Evolutionary conservation across 2,888 invertebrate genomes (phyloP).

Genomic region (Blastobasis adustella): DNA sequence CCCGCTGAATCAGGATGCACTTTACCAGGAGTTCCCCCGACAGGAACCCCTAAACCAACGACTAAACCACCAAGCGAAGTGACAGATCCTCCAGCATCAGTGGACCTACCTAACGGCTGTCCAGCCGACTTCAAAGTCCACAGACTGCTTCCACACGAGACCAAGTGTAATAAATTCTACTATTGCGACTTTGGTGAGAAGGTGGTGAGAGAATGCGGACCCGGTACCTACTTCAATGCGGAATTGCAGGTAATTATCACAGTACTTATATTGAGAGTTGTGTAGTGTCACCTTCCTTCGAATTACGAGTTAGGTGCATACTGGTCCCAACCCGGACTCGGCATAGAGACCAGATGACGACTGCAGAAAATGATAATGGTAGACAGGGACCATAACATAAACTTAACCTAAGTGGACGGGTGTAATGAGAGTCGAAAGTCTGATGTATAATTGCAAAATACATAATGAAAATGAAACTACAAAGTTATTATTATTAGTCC

Average conservation of each 20-base stretch:
- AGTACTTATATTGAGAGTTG: too few species aligned
- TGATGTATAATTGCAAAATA: too few species aligned
- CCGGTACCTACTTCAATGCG: slow-evolving; percentile 23
- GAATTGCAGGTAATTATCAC: slow-evolving; percentile 17
- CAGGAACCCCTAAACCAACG: background rate
- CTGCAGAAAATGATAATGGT: too few species aligned
- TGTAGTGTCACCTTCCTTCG: too few species aligned
- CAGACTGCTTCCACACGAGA: slow-evolving; percentile 28
- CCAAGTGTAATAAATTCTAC: slow-evolving; percentile 30
- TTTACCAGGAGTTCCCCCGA: slow-evolving; percentile 20
- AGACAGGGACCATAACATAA: too few species aligned
- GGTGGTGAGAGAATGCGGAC: slow-evolving; percentile 19
- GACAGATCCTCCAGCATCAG: background rate
- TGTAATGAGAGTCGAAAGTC: too few species aligned
- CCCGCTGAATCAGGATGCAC: slow-evolving; percentile 28
- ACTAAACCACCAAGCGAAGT: background rate
- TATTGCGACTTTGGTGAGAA: slow-evolving; percentile 29
- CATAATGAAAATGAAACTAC: too few species aligned
- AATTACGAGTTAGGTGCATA: too few species aligned
- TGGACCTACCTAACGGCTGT: slow-evolving; percentile 24
- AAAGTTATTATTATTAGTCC: too few species aligned
- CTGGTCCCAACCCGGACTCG: too few species aligned
- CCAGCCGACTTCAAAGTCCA: slow-evolving; percentile 25
- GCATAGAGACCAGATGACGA: too few species aligned
- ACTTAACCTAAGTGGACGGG: too few species aligned